phyloP scores from a whole-genome alignment of 2,113 vertebrate species.

The Zingel zingel region DNA sequence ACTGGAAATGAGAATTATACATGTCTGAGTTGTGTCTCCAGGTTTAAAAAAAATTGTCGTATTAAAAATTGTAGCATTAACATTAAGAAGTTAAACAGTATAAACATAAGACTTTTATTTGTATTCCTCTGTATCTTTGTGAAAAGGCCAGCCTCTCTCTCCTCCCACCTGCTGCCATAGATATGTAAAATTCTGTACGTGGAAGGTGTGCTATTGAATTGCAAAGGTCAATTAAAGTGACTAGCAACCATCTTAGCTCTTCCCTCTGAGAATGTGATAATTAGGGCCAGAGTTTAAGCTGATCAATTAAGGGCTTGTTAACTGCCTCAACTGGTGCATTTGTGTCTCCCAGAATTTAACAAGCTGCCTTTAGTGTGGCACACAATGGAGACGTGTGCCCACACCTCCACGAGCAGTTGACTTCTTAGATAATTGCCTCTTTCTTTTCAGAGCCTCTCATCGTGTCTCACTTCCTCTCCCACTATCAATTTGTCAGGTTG shows the following conservation, averaged over 20 bases:
- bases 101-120: not conserved
- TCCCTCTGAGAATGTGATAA: conserved; percentile 85
- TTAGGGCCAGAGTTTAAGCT: conserved; percentile 80
- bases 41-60: too few relatives aligned
- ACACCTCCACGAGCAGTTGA: conserved; percentile 74
- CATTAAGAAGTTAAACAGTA: not conserved
- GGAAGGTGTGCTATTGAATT: conserved; percentile 60
- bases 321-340: conserved; percentile 70
- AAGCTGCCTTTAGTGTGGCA: conserved; percentile 74
- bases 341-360: conserved; percentile 74
- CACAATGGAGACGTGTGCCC: conserved; percentile 76
- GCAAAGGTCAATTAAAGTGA: conserved; percentile 79
- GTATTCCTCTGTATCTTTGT: not conserved
- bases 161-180: conserved; percentile 71
- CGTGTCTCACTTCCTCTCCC: conserved; percentile 56
- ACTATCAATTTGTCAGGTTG: conserved; percentile 40
- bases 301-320: conserved; percentile 82
- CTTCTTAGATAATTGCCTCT: conserved; percentile 82
- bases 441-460: conserved; percentile 62
- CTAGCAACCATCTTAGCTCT: conserved; percentile 85
- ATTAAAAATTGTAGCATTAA: not conserved
- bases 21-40: too few relatives aligned
- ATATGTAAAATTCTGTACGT: conserved; percentile 66
- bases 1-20: too few relatives aligned
- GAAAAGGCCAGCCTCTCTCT: conserved; percentile 24